Percentiles rank a stretch among this genome's conserved stretches.
These are phyloP conservation scores for Papilio polytes DNA, from an alignment of 1,140 invertebrate species.

Conservation along the genomic window DNA sequence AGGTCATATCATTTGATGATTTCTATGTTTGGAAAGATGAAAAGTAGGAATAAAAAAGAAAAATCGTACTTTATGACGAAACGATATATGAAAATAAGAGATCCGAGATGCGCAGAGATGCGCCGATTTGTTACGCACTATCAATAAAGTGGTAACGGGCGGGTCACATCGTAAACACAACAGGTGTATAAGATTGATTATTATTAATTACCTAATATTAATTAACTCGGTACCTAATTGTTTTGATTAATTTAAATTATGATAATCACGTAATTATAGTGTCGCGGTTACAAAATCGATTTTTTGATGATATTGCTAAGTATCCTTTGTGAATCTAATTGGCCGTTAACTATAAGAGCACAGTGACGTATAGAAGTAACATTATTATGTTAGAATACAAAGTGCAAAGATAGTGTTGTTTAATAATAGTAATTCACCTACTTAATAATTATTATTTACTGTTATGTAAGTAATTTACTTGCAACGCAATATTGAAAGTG, in stretches of 20 bases:
- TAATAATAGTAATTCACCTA: slow-evolving; percentile 13
- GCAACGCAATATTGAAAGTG: neutral
- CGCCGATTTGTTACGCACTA: too few relatives aligned
- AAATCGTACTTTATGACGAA: too few relatives aligned
- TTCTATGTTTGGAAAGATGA: too few relatives aligned
- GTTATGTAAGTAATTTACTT: neutral
- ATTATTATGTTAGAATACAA: neutral
- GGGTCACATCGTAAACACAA: too few relatives aligned
- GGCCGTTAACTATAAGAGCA: neutral
- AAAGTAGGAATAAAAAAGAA: too few relatives aligned
- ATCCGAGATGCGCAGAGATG: too few relatives aligned
- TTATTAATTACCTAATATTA: too few relatives aligned
- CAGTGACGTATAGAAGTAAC: slow-evolving; percentile 13
- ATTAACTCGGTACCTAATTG: too few relatives aligned
- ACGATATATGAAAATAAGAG: too few relatives aligned
- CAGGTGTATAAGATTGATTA: too few relatives aligned
- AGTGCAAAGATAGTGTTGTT: neutral
- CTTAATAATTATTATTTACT: neutral
- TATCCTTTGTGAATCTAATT: neutral
- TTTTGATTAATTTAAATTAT: neutral
- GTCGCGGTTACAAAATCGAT: neutral
- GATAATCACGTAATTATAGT: neutral
- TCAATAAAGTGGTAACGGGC: too few relatives aligned
- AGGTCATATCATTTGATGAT: too few relatives aligned
- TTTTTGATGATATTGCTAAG: neutral